phyloP scores from a whole-genome alignment of 2,888 invertebrate genomes.

The Zaprionus obscuricornis region DNA sequence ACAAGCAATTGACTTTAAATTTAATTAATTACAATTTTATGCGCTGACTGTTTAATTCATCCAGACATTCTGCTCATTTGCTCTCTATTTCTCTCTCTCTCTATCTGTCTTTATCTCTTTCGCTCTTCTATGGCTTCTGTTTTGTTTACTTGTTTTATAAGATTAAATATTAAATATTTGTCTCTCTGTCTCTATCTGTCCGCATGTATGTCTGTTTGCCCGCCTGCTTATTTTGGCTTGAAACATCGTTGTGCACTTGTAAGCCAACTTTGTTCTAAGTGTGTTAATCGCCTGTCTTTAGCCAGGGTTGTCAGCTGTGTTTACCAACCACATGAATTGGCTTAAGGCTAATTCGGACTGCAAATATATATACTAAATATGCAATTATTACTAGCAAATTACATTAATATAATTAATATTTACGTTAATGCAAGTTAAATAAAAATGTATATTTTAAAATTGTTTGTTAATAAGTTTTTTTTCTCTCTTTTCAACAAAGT shows the following conservation, averaged over 20 bases:
- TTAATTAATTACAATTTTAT: slow-evolving; percentile 76
- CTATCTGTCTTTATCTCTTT: neutral
- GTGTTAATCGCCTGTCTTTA: slow-evolving; percentile 29
- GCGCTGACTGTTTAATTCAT: slow-evolving; percentile 54
- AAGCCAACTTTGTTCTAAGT: slow-evolving; percentile 43
- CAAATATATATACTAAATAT: neutral
- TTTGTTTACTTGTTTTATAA: slow-evolving; percentile 60
- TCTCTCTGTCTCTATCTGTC: slow-evolving; percentile 37
- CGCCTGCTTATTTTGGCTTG: slow-evolving; percentile 44
- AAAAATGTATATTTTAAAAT: no score
- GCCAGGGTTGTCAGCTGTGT: slow-evolving; percentile 49
- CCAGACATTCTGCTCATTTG: slow-evolving; percentile 21
- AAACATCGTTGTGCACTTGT: slow-evolving; percentile 59
- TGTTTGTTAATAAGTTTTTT: no score
- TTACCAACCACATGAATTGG: slow-evolving; percentile 24
- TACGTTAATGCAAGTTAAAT: no score
- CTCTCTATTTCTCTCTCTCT: neutral
- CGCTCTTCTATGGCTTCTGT: slow-evolving; percentile 33
- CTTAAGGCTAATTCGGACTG: neutral
- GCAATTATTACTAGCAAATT: no score
- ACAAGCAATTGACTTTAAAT: slow-evolving; percentile 61
- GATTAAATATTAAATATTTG: slow-evolving; percentile 76
- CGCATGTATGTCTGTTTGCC: slow-evolving; percentile 19
- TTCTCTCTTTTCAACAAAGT: no score
- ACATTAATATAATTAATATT: no score